Base-by-base conservation (phyloP, 2,888 invertebrate genomes). In the Heliconius aoede region DNA sequence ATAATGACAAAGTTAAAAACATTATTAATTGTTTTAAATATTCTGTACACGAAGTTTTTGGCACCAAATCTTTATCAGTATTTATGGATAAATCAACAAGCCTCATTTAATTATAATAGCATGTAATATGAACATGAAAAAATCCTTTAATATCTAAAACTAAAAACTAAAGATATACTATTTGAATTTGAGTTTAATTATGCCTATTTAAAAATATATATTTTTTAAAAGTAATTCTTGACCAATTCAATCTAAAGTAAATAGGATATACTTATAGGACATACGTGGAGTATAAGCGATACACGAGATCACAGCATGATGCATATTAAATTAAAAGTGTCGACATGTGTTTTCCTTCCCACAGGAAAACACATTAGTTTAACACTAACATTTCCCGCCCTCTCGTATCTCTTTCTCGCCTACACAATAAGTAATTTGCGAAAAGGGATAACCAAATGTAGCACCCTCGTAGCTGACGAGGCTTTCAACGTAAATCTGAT, bases 291-390 rank as follows among this genome's bases (percentile, higher is more conserved):
- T 55, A 69, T 85, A 84, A 85, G 85, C 86, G 82, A 86, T 85
- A 90, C 91, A 90, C 88, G 88, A 86, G 84, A 85, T 86, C 94
- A 81, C 94, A 93, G 94, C 94, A 87, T 93, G 94, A 91, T 90
- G 89, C 90, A 92, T 92, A 94, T 94, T 94, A 94, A 93, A 94
- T 94, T 94, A 94, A 94, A 93, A 93, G 91, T 91, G 92, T 89
- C 91, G 89, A 94, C 94, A 94, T 92, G 92, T 94, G 94, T 94
- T 94, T 94, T 94, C 87, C 91, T 94, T 94, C 94, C 92, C 94
- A 92, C 92, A 94, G 93, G 93, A 93, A 94, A 94, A 93, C 91
- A 93, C 91, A 94, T 94, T 93, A 94, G 93, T 90, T 86, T n/a
- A n/a, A n/a, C n/a, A n/a, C 85, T 86, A 90, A 91, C 92, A 94